Conservation (phyloP, 2,888 invertebrate genomes). For the Junonia oenone region DNA sequence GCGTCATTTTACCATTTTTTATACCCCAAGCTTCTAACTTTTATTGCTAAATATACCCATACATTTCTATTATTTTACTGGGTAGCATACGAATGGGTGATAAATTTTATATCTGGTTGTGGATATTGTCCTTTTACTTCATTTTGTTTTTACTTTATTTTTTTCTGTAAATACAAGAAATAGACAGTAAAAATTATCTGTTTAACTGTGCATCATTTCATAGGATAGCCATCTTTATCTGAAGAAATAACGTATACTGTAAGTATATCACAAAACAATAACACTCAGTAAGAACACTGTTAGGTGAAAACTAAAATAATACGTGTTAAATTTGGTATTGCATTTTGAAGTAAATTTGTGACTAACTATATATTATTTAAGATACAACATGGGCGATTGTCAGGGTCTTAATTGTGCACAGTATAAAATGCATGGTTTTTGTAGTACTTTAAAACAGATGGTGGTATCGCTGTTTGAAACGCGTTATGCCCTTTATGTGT, state of each 20-base stretch:
- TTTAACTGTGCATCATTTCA: conserved; percentile 88
- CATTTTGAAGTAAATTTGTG: conserved; percentile 53
- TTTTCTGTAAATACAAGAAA: conserved; percentile 77
- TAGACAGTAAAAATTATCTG: conserved; percentile 85
- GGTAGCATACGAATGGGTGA: conserved; percentile 17
- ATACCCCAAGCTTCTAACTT: conserved; percentile 44
- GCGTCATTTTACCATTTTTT: conserved; percentile 34
- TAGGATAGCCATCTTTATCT: conserved; percentile 84
- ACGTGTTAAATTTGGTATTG: conserved; percentile 48
- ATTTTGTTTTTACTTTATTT: conserved; percentile 42
- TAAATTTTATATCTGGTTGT: conserved; percentile 16
- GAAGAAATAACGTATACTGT: conserved; percentile 80
- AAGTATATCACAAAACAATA: conserved; percentile 79
- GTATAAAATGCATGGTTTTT: conserved; percentile 64
- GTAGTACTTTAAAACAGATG: conserved; percentile 62
- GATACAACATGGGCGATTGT: conserved; percentile 40
- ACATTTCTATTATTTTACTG: conserved; percentile 16
- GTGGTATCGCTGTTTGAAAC: conserved; percentile 52
- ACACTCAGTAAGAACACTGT: conserved; percentile 76
- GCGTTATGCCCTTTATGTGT: conserved; percentile 47
- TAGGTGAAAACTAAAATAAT: conserved; percentile 68
- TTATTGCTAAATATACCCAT: conserved; percentile 33
- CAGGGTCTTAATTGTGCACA: conserved; percentile 55
- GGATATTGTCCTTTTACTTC: conserved; percentile 23
- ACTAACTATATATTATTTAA: conserved; percentile 44